phyloP scores from a whole-genome alignment of 2,113 vertebrate species.

The Echinops telfairi region DNA sequence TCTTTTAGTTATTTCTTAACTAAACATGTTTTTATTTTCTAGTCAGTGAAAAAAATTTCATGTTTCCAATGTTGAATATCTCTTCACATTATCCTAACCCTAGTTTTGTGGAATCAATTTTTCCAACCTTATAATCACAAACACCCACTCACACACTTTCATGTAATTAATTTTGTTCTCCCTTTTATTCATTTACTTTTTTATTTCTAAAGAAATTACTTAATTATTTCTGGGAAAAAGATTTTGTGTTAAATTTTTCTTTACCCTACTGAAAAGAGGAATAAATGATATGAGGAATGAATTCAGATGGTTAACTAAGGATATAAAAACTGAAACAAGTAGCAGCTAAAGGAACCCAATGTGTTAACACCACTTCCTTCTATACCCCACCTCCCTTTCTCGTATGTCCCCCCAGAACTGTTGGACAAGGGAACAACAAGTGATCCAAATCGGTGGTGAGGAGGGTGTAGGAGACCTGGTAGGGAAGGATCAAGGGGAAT shows the following conservation, averaged over 20 bases:
- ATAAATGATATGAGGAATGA: not conserved
- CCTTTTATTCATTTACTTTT: not conserved
- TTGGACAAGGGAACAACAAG: no score
- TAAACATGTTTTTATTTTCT: not conserved
- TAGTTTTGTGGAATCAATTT: no score
- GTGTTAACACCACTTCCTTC: not conserved
- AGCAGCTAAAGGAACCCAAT: not conserved
- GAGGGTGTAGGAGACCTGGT: no score
- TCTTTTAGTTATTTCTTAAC: not conserved
- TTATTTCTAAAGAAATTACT: not conserved
- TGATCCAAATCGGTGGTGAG: no score
- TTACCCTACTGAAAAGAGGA: not conserved
- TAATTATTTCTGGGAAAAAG: not conserved
- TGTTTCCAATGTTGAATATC: not conserved
- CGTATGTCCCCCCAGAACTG: no score
- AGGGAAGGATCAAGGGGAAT: no score
- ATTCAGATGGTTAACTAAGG: not conserved
- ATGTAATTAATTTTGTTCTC: not conserved
- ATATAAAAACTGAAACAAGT: not conserved
- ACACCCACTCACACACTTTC: not conserved
- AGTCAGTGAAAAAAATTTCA: not conserved
- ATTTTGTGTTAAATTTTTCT: not conserved
- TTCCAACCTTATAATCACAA: no score
- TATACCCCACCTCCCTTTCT: no score
- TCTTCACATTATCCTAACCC: accelerated